These are phyloP conservation scores for Diplosoma virens DNA, from an alignment of 23 tunicate genomes.

Conservation along the genomic window DNA sequence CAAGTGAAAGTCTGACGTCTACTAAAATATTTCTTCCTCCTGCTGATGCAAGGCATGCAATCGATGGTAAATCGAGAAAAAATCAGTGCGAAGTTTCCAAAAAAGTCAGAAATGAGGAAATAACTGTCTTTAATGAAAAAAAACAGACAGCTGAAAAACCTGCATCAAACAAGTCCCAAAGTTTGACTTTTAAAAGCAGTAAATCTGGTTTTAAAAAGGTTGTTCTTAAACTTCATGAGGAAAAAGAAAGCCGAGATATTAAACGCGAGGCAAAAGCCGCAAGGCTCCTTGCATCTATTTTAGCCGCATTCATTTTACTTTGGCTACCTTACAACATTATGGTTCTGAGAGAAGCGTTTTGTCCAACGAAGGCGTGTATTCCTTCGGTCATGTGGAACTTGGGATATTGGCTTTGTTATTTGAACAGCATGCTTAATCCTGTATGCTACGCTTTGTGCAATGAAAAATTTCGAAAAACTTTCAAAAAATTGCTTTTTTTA, in stretches of 20 bases:
- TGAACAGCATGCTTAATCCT: conserved; percentile 94
- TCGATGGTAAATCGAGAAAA: too few relatives aligned
- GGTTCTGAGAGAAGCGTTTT: conserved; percentile 69
- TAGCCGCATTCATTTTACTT: conserved; percentile 78
- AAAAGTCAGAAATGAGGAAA: too few relatives aligned
- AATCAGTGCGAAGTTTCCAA: too few relatives aligned
- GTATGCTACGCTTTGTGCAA: conserved; percentile 94
- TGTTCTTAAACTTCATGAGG: too few relatives aligned
- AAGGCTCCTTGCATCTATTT: conserved; percentile 70
- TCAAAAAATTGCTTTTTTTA: conserved; percentile 45
- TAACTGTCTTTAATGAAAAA: too few relatives aligned
- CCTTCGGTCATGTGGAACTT: conserved; percentile 72
- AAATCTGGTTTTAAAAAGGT: too few relatives aligned
- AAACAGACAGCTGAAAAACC: too few relatives aligned
- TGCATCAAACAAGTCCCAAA: too few relatives aligned
- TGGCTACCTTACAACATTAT: conserved; percentile 95
- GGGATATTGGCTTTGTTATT: conserved; percentile 94
- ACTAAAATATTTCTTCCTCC: too few relatives aligned
- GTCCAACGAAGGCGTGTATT: conserved; percentile 35
- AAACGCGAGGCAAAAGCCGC: conserved; percentile 83
- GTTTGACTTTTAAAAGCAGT: too few relatives aligned
- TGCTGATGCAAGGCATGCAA: too few relatives aligned
- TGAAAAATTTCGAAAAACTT: conserved; percentile 56
- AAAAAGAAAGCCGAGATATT: conserved; percentile 62
- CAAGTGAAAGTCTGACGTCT: too few relatives aligned